Base-by-base conservation (phyloP, 2,888 invertebrate species). In the Oscheius onirici region DNA sequence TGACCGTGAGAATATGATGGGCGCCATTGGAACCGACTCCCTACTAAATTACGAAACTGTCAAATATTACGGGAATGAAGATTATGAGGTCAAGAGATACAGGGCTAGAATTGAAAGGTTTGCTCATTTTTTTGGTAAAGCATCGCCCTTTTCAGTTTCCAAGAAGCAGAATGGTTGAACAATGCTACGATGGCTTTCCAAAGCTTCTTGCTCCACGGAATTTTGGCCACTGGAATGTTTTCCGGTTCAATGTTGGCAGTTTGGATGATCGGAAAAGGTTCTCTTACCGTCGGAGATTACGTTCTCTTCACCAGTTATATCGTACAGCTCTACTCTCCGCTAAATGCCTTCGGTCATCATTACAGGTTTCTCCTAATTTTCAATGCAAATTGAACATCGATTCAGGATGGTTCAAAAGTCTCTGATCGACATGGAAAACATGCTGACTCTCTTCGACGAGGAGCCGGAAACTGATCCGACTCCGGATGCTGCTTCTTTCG, bases 401-500 rank as follows among this genome's bases (percentile, higher is more conserved):
- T 70, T 17, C 55, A 94, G 97, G 87, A 93, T 94, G 69, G 96
- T 97, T 73, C 97, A 97, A 88, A 95, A 94, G 90, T 94, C 95
- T 87, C 97, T 99, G 87, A 92, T 97, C 17, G 97, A 99, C 87
- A 97, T 97, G 97, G 97, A 99, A 89, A 97, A 97, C 89, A 97
- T 99, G 97, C 95, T 97, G 88, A 96, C 97, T 82, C 89, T 99
- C 75, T 90, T 99, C 15, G 40, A 22, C 28, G 44, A 40, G 13
- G 17, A 66, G 11, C 17, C 71, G 20, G 28, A 83, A 76, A 77
- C 83, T 1, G 80, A 80, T 66, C 95, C 97, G 89, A 92, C 92
- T 0, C 92, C 92, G 0, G 92, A 93, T 66, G 95, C 95, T 10
- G 91, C 91, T 0, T 91, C 92, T 0, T 88, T 97, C 58, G 82